phyloP scores from a whole-genome alignment of 2,888 invertebrate genomes.

The Tyria jacobaeae region DNA sequence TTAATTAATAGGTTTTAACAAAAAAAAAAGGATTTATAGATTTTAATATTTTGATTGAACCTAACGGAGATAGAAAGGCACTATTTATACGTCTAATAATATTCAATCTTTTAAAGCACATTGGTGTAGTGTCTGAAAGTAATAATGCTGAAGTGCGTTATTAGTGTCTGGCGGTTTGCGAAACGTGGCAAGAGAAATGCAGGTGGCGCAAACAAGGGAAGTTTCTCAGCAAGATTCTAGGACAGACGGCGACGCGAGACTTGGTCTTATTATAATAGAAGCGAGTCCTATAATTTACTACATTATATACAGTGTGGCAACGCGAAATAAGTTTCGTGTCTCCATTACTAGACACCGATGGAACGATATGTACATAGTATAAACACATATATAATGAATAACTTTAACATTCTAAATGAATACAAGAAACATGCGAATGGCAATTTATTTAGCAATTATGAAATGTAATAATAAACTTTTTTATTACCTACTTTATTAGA shows the following conservation, averaged over 20 bases:
- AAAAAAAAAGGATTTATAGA: too few species aligned
- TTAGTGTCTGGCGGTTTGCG: conserved; percentile 25
- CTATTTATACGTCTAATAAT: background rate
- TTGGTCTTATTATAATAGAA: conserved; percentile 36
- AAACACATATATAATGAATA: background rate
- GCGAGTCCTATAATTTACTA: conserved; percentile 13
- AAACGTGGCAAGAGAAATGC: conserved; percentile 35
- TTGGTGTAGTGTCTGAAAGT: conserved; percentile 23
- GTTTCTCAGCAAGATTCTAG: conserved; percentile 25
- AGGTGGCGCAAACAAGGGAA: conserved; percentile 48
- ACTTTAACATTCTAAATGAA: too few species aligned
- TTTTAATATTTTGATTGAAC: too few species aligned
- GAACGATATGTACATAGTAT: background rate
- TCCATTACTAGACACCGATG: background rate
- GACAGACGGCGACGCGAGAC: conserved; percentile 17
- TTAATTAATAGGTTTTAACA: too few species aligned
- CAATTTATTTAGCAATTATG: too few species aligned
- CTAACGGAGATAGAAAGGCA: too few species aligned
- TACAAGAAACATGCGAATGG: too few species aligned
- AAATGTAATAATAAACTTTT: too few species aligned
- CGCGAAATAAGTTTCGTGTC: background rate
- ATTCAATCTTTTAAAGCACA: background rate
- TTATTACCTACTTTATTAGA: too few species aligned
- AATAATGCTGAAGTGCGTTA: conserved; percentile 40
- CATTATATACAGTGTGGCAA: background rate